Base-by-base conservation (phyloP, 2,888 invertebrate species). In the Acanthococcus lagerstroemiae region DNA sequence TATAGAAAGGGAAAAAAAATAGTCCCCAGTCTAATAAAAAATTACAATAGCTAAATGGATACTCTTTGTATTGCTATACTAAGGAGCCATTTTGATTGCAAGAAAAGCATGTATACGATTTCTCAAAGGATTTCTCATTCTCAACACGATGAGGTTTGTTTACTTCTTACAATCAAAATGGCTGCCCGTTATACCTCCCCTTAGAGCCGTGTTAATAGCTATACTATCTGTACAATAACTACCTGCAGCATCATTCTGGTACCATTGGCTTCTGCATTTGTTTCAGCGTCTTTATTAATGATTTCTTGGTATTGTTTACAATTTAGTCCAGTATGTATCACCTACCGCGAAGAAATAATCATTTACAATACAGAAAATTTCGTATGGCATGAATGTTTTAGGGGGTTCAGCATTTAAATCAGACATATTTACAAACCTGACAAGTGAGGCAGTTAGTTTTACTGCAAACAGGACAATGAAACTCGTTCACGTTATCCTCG, bases 371-470 rank as follows among this genome's bases (percentile, higher is more conserved):
- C 37, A 7, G 37, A 9, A 37, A 15, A 37, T 37, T 9, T 37
- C 37, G 37, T 15, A 37, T 37, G 7, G n/a, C n/a, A n/a, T n/a
- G n/a, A n/a, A n/a, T 37, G 37, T 15, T 37, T 9, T 9, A 37
- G 15, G 7, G 37, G 37, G 7, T 37, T 37, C 15, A 37, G 15
- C 6, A 37, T 37, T 37, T 37, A 37, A 37, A 37, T 9, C 6
- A 37, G 15, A 37, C 6, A 37, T n/a, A 9, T 37, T 37, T 9
- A 37, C 37, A 15, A 78, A 88, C 88, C 83, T 90, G 87, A 77
- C 93, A 94, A 0, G 87, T 87, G 68, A 94, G 81, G 75, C 94
- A 94, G 77, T 92, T 94, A 61, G 80, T 82, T 67, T 80, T 82
- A 68, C 81, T 80, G 76, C 94, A 94, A 26, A 90, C 88, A 0